These are phyloP conservation scores for Pyrrhia umbra DNA, from an alignment of 2,888 invertebrate species.

Conservation along the genomic window DNA sequence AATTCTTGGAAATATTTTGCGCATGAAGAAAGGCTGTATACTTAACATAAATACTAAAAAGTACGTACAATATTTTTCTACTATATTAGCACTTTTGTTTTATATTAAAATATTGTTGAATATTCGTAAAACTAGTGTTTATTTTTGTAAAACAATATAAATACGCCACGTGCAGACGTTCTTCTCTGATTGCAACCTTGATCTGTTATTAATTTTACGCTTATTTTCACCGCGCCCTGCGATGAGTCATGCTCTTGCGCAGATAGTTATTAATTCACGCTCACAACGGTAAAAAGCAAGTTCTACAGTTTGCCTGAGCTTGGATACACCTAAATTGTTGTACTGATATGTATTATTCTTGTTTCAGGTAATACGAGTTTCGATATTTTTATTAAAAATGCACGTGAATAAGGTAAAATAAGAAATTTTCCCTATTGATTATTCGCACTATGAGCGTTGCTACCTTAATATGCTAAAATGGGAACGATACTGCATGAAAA, in stretches of 20 bases:
- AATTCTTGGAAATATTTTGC: slow-evolving; percentile 16
- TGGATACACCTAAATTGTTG: slow-evolving; percentile 23
- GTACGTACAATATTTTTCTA: slow-evolving; percentile 10
- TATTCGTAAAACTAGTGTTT: slow-evolving; percentile 61
- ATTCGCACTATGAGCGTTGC: too few species aligned
- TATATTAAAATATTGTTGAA: slow-evolving; percentile 41
- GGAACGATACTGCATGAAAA: too few species aligned
- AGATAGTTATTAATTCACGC: slow-evolving; percentile 59
- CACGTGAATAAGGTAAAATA: slow-evolving; percentile 19
- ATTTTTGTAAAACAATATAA: slow-evolving; percentile 69
- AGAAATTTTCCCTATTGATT: too few species aligned
- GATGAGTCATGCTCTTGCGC: slow-evolving; percentile 69
- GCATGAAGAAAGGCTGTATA: slow-evolving; percentile 5
- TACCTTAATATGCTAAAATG: too few species aligned
- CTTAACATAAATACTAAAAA: slow-evolving; percentile 14
- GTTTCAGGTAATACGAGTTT: slow-evolving; percentile 63
- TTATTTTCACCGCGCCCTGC: slow-evolving; percentile 78
- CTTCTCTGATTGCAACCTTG: slow-evolving; percentile 78
- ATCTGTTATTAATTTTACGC: slow-evolving; percentile 84
- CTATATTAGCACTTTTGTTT: slow-evolving; percentile 3
- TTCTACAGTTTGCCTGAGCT: slow-evolving; percentile 37
- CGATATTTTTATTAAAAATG: slow-evolving; percentile 19
- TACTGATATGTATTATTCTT: slow-evolving; percentile 51
- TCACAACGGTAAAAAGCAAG: slow-evolving; percentile 49
- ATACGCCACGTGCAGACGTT: slow-evolving; percentile 65